phyloP scores from a whole-genome alignment of 2,888 invertebrate genomes.

The Elegia similella region DNA sequence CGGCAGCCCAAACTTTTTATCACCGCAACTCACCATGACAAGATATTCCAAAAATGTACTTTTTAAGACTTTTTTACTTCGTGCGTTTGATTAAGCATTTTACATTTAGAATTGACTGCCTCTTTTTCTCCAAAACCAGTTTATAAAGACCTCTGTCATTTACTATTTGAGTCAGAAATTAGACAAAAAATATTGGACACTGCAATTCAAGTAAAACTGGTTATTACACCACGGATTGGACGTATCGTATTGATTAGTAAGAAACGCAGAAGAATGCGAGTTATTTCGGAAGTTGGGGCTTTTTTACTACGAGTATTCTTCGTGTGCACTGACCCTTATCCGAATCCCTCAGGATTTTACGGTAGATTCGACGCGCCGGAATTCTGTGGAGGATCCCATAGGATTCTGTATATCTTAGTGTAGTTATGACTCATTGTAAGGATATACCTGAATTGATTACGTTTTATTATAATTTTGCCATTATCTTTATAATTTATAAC shows the following conservation, averaged over 20 bases:
- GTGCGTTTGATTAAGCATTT: conserved; percentile 50
- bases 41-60: conserved; percentile 32
- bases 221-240: conserved; percentile 24
- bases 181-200: conserved; percentile 19
- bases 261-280: conserved; percentile 50
- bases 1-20: background rate
- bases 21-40: conserved; percentile 12
- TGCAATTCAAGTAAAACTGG: conserved; percentile 29
- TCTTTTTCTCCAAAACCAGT: conserved; percentile 39
- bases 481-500: too few species aligned
- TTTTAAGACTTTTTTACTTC: conserved; percentile 33
- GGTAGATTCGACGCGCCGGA: conserved; percentile 9
- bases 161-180: background rate
- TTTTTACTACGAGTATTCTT: conserved; percentile 23
- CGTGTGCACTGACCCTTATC: conserved; percentile 26
- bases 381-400: conserved; percentile 11
- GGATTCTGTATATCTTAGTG: background rate
- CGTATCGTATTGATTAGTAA: conserved; percentile 54
- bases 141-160: conserved; percentile 26
- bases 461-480: too few species aligned
- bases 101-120: conserved; percentile 44
- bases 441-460: background rate
- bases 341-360: conserved; percentile 14
- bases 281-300: conserved; percentile 54
- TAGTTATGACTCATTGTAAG: background rate